Evolutionary conservation across 2,113 vertebrate genomes (phyloP).

Genomic region (Ranitomeya variabilis): DNA sequence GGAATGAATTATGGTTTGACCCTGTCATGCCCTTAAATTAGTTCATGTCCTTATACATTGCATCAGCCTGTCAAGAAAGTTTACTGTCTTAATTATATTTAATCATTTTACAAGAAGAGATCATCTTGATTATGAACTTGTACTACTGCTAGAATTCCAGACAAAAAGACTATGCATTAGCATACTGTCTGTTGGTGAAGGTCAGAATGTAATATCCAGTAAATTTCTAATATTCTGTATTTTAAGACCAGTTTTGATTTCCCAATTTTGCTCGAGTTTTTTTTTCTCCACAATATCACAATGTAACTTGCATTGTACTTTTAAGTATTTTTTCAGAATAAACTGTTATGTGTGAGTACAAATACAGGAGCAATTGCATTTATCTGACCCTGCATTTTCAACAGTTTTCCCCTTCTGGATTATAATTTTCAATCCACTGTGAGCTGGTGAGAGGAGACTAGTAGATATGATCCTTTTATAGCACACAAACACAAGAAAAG

Average conservation of each 20-base stretch:
- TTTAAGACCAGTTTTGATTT: neutral
- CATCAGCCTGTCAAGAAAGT: neutral
- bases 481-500: too few species aligned
- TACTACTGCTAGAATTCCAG: neutral
- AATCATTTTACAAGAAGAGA: constrained; percentile 4
- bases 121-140: neutral
- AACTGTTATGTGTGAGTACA: too few species aligned
- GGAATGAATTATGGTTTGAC: neutral
- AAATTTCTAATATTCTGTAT: neutral
- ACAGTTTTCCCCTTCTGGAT: too few species aligned
- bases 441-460: too few species aligned
- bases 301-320: too few species aligned
- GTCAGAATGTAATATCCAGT: neutral
- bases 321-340: too few species aligned
- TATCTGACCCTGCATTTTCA: too few species aligned
- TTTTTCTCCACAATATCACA: neutral
- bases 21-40: neutral
- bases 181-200: neutral
- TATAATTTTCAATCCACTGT: too few species aligned
- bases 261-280: neutral
- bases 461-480: too few species aligned
- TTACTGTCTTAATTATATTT: constrained; percentile 10
- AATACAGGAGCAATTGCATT: too few species aligned
- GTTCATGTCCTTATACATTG: constrained; percentile 8
- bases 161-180: neutral